A percentile compares a stretch with the other conserved stretches of the same genome.
Evolutionary conservation across 1,140 invertebrate genomes (phyloP).

Genomic region (Phymastichus coffea): DNA sequence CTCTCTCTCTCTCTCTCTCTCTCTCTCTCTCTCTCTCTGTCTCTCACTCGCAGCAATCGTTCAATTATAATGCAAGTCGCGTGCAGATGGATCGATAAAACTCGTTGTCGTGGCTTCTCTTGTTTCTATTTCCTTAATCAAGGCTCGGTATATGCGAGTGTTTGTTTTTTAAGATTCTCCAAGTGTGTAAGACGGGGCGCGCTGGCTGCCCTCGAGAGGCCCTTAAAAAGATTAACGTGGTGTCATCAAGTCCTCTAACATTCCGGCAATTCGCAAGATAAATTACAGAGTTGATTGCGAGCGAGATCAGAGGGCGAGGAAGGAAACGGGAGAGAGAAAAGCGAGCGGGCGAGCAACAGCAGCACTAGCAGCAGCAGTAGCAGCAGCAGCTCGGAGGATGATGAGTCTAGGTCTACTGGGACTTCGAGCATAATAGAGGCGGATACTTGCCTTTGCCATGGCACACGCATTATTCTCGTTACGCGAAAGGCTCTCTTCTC

Average conservation of each 20-base stretch:
- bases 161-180: too few species aligned
- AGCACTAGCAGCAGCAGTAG: too few species aligned
- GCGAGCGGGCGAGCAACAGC: not conserved
- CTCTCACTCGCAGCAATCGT: too few species aligned
- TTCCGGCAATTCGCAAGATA: conserved; percentile 26
- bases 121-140: too few species aligned
- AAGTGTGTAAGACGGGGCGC: too few species aligned
- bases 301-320: conserved; percentile 9
- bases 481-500: conserved; percentile 34
- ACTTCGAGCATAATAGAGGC: conserved; percentile 49
- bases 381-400: conserved; percentile 8
- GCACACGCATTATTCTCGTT: conserved; percentile 50
- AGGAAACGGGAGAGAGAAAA: conserved; percentile 25
- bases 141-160: too few species aligned
- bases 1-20: not conserved
- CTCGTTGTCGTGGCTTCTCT: too few species aligned
- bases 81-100: too few species aligned
- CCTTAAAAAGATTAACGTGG: conserved; percentile 25
- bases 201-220: too few species aligned
- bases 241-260: conserved; percentile 24
- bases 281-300: conserved; percentile 24
- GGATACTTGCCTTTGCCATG: conserved; percentile 42
- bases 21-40: not conserved
- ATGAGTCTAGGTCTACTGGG: conserved; percentile 37
- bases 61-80: conserved; percentile 44